Evolutionary conservation across 2,797 vertebrate genomes (phyloP).

Genomic region (Sphenopsis melanotis): DNA sequence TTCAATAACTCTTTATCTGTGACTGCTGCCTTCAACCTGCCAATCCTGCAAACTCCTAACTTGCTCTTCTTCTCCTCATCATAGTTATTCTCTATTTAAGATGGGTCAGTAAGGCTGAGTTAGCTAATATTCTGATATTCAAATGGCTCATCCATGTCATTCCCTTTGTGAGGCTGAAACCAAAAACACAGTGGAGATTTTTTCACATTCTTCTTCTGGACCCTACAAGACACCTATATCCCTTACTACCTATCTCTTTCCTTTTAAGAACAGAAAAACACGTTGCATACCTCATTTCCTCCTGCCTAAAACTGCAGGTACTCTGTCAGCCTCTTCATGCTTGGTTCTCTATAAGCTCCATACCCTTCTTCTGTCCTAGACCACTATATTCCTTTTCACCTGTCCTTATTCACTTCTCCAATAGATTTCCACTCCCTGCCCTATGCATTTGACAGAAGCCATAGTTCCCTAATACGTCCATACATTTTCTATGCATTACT

Average conservation of each 20-base stretch:
- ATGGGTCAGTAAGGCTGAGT: background rate
- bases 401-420: background rate
- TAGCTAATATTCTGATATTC: background rate
- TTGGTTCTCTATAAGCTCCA: background rate
- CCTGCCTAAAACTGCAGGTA: background rate
- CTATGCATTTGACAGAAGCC: background rate
- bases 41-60: background rate
- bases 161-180: background rate
- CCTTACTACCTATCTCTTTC: background rate
- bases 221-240: accelerated
- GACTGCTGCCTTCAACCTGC: constrained; percentile 26
- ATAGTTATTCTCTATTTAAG: background rate
- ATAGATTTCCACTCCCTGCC: background rate
- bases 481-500: background rate
- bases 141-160: background rate
- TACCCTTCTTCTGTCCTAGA: background rate
- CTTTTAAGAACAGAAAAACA: background rate
- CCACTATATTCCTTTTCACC: background rate
- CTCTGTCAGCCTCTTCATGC: background rate
- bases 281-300: background rate
- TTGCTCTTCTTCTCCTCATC: constrained; percentile 18
- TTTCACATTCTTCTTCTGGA: background rate
- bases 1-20: background rate
- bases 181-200: background rate
- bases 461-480: accelerated